Percentiles rank a stretch among this genome's conserved stretches.
Conservation (phyloP, 1,140 invertebrate species). For the Papilio helenus region DNA sequence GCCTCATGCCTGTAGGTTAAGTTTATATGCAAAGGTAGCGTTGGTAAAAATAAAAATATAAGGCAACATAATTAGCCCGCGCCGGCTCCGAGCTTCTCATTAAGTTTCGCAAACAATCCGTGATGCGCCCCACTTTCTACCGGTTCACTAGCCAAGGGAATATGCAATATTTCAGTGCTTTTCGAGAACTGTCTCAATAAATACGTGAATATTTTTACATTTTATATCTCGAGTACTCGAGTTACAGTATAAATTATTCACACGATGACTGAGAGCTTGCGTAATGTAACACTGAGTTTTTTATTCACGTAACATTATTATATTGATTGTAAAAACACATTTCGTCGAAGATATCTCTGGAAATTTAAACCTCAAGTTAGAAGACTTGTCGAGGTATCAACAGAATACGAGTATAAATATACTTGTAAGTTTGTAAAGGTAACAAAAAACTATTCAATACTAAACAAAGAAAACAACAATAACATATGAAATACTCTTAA, state of each 20-base stretch:
- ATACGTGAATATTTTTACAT: constrained; percentile 4
- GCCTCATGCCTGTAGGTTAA: background rate
- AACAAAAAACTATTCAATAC: background rate
- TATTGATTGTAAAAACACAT: no score
- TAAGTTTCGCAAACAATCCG: constrained; percentile 24
- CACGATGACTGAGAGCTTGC: background rate
- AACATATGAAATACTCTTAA: background rate
- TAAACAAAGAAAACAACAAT: background rate
- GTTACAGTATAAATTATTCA: background rate
- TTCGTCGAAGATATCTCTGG: no score
- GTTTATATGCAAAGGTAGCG: constrained; percentile 5
- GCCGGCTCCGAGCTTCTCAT: background rate
- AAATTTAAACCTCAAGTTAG: no score
- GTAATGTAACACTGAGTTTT: background rate
- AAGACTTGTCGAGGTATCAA: no score
- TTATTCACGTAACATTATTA: background rate
- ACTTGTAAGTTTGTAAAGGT: no score
- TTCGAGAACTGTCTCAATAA: background rate
- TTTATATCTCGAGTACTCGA: background rate
- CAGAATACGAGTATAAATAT: no score
- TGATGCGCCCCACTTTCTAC: constrained; percentile 1
- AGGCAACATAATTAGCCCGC: constrained; percentile 4
- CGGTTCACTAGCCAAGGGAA: constrained; percentile 1
- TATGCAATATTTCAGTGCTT: constrained; percentile 16
- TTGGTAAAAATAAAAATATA: constrained; percentile 25